These are phyloP conservation scores for Charanyca ferruginea DNA, from an alignment of 2,888 invertebrate species.

Conservation along the genomic window DNA sequence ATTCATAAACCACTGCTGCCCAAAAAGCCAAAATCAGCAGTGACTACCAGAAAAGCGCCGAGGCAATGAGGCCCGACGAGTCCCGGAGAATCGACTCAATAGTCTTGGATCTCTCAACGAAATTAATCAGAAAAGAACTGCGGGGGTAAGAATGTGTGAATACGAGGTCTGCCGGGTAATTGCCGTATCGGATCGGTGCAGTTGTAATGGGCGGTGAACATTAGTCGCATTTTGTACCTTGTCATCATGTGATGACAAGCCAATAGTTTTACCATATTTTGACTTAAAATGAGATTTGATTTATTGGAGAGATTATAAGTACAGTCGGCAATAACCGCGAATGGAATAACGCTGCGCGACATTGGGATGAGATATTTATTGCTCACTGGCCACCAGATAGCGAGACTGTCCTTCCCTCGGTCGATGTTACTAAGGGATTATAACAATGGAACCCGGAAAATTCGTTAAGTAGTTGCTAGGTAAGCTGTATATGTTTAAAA, in stretches of 20 bases:
- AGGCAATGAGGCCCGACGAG: no score
- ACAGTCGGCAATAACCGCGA: constrained; percentile 41
- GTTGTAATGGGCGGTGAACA: no score
- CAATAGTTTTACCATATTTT: not conserved
- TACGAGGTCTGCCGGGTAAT: no score
- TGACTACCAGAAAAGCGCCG: no score
- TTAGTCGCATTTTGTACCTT: not conserved
- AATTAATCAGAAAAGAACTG: no score
- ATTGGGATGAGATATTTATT: constrained; percentile 51
- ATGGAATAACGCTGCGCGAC: constrained; percentile 31
- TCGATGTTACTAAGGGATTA: constrained; percentile 32
- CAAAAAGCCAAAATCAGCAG: no score
- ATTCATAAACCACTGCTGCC: no score
- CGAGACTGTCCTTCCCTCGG: constrained; percentile 32
- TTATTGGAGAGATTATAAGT: constrained; percentile 37
- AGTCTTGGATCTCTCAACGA: no score
- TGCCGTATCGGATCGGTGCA: no score
- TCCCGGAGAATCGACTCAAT: no score
- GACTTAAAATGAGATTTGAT: not conserved
- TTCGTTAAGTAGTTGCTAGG: constrained; percentile 20
- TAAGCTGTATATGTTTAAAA: constrained; percentile 6
- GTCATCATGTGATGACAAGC: not conserved
- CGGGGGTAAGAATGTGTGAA: no score
- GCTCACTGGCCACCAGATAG: constrained; percentile 36
- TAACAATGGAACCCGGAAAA: constrained; percentile 32